Evolutionary conservation across 2,113 vertebrate genomes (phyloP), one percentile per base, ranked within the genome.

Genomic region (Thalassoma bifasciatum): DNA sequence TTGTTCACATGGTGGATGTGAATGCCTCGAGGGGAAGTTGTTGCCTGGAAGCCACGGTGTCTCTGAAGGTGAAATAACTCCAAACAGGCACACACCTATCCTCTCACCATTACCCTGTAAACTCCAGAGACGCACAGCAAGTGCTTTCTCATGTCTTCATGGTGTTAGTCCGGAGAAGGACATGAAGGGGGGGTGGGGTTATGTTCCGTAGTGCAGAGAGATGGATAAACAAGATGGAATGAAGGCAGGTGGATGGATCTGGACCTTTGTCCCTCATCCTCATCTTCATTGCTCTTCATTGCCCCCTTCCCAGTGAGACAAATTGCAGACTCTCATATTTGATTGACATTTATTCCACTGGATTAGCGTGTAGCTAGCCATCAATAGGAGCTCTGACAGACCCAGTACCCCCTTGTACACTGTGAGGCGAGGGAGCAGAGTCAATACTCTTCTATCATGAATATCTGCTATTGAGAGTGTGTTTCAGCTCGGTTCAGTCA

Each of bases 81-180:
- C 59, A 66, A 83, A 80, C 67, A 73, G 79, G 60, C 76, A 51
- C 79, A 69, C 82, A 77, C 76, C 81, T 78, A 87, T 89, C 87
- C 86, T 89, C 85, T 91, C 86, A 89, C 88, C 87, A 83, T 88
- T 80, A 79, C 81, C 64, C 64, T 50, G 40, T 70, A 17, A 61
- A 76, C 83, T 71, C 77, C 62, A 19, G 85, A 74, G 89, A 86
- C n/a, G 21, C 30, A 37, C 62, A 10, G 54, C 85, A 86, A 93
- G 92, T 93, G 91, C 91, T 90, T 92, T 93, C 81, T 65, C 65
- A 8, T 92, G 91, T 93, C 87, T 68, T 81, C 66, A 44, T 44
- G 69, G 80, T 86, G 83, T 86, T 86, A 86, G 89, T 83, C 79
- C 69, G 79, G 79, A 84, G 76, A 58, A 34, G 16, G 56, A 42